Evolutionary conservation across 2,113 vertebrate genomes (phyloP).

Genomic region (Sardina pilchardus): DNA sequence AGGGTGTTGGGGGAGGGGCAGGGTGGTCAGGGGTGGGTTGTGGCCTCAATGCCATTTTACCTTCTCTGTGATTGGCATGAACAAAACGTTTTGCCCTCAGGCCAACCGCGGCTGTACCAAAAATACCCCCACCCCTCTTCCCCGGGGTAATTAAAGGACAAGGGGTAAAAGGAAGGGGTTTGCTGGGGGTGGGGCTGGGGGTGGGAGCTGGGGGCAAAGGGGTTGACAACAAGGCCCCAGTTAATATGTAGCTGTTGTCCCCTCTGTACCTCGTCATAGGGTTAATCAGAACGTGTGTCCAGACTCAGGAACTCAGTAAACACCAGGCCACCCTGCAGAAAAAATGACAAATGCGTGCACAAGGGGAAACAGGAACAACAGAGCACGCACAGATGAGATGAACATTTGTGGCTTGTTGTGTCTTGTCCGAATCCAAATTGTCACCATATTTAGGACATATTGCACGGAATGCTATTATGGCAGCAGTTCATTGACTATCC

Average conservation of each 20-base stretch:
- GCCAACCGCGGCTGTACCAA: constrained; percentile 4
- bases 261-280: constrained; percentile 22
- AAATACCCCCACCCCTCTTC: neutral
- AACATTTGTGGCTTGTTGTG: too few species aligned
- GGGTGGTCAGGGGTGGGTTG: neutral
- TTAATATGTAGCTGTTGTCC: constrained; percentile 69
- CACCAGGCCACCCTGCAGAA: neutral
- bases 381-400: neutral
- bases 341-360: neutral
- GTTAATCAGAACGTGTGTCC: neutral
- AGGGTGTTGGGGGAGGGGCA: neutral
- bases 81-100: constrained; percentile 45
- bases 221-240: constrained; percentile 44
- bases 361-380: neutral
- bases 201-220: neutral
- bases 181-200: neutral
- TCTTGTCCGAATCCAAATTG: too few species aligned
- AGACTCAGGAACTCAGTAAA: neutral
- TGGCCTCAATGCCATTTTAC: neutral
- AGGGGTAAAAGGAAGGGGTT: neutral
- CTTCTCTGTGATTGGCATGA: neutral
- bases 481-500: too few species aligned
- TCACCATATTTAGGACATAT: too few species aligned
- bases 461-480: too few species aligned
- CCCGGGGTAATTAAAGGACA: neutral